Evolutionary conservation across 2,888 invertebrate species (phyloP), one percentile per base, ranked within the genome.

Genomic region (Galeruca laticollis): DNA sequence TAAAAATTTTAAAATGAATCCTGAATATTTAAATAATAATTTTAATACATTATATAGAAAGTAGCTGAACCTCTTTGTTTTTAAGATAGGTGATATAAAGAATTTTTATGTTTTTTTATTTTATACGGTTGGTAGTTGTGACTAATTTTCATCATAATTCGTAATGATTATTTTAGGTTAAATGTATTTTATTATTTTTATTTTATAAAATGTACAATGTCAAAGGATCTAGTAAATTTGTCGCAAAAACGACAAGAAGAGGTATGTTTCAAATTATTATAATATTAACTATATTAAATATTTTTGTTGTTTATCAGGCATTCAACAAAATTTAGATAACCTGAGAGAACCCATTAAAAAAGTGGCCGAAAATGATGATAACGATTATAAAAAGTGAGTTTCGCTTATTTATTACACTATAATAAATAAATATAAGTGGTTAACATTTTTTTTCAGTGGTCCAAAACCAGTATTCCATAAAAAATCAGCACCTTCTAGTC

Each of bases 171-270:
- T 64, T 62, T 56, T 56, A 52, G 54, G 52, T 63, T 56, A 64
- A 47, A 15, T 49, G 20, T 33, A 54, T 66, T 67, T 69, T 47
- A 43, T 18, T 62, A 62, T 60, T 65, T 71, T 51, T 21, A 26
- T 60, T 20, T 35, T 31, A n/a, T 67, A 73, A 40, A 20, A 95
- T 95, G 95, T 95, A 95, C 88, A 94, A 94, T 83, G 92, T 95
- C 82, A 94, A 94, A 87, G 94, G 94, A 75, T 94, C 94, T 74
- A 95, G 94, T 87, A 94, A 94, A 88, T 93, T 95, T 84, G 94
- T 94, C 80, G 93, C 94, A 74, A 94, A 95, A 89, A 93, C 94
- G 77, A 89, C 94, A 81, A 89, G 95, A 89, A 93, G 94, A 80
- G 84, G 84, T 83, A 79, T 69, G 52, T 60, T 69, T 21, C 20